Base-by-base conservation (phyloP, 2,888 invertebrate genomes). In the Yponomeuta evonymella region DNA sequence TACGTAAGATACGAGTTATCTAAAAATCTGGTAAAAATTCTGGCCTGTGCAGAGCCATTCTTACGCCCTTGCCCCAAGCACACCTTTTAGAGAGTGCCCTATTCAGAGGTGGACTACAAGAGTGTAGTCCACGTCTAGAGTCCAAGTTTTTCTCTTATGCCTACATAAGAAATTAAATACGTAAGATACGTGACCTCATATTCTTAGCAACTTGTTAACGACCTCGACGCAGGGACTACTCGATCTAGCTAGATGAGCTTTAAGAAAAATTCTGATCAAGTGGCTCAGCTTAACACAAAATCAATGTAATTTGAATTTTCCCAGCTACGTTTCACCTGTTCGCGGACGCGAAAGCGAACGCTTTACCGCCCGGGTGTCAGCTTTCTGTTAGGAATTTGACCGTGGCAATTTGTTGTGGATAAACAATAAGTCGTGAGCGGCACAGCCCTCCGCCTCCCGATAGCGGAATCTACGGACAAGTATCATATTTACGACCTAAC, bases 361-460 rank as follows among this genome's bases (percentile, higher is more conserved):
- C 62, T 63, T 43, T 23, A 62, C 77, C 78, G 77, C 75, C 75
- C 75, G 80, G 79, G 79, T 81, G 83, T 82, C 81, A 81, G 81
- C 79, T 82, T 82, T 85, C 81, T 62, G 70, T 77, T 79, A 76
- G 77, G 82, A 84, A 85, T 83, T 85, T 81, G 83, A 83, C 84
- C 81, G 80, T 80, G 81, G 85, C 84, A 83, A 85, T 87, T 88
- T 87, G 83, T 87, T 85, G 83, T 85, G 83, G 83, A 88, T 88
- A 89, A 89, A 90, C 89, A 90, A 87, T 86, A 81, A 82, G 79
- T 90, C 91, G 91, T 91, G 91, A 90, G 82, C 75, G 77, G 78
- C 76, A 81, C 83, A 87, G 83, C 90, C 90, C 85, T 78, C 79
- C 81, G 80, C 80, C 82, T 79, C 78, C 78, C 78, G 79, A 85